phyloP scores from a whole-genome alignment of 2,113 vertebrate species.

The Hylia prasina region DNA sequence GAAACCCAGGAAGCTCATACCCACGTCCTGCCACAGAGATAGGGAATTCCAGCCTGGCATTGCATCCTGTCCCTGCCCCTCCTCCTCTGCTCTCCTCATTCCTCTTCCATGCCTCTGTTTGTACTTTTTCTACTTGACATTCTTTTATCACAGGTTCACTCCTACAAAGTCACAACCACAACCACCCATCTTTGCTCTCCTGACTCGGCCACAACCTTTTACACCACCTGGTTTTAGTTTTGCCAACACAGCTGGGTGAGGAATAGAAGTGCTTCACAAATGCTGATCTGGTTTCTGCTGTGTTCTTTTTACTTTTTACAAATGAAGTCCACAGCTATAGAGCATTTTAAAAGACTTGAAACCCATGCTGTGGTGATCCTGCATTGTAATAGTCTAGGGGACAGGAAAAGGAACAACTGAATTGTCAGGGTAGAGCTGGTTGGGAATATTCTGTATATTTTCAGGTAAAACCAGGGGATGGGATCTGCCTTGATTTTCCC shows the following conservation, averaged over 20 bases:
- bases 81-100: neutral
- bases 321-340: neutral
- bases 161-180: neutral
- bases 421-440: neutral
- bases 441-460: neutral
- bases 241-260: neutral
- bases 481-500: neutral
- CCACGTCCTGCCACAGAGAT: neutral
- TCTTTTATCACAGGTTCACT: neutral
- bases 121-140: neutral
- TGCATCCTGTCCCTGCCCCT: neutral
- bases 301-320: fast-evolving
- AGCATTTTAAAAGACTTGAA: neutral
- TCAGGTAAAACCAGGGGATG: neutral
- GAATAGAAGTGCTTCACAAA: neutral
- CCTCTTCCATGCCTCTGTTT: neutral
- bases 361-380: neutral
- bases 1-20: neutral
- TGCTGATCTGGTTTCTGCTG: neutral
- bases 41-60: neutral
- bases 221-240: neutral
- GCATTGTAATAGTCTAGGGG: neutral
- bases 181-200: neutral
- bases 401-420: neutral
- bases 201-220: neutral